phyloP scores from a whole-genome alignment of 2,888 invertebrate genomes.

The Calliphora vomitoria region DNA sequence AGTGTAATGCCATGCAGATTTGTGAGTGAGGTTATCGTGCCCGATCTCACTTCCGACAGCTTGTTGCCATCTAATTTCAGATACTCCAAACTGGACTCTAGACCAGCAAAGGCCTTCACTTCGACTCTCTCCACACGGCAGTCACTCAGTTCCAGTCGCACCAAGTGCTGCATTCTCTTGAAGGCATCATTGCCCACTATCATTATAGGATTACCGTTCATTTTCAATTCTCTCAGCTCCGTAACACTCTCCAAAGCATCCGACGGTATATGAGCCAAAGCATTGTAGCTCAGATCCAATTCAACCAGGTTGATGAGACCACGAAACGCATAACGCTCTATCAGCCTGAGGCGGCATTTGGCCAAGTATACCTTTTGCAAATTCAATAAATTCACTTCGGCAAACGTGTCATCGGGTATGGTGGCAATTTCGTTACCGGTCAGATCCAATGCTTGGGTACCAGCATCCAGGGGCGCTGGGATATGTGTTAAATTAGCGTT shows the following conservation, averaged over 20 bases:
- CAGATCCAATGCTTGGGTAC: conserved; percentile 92
- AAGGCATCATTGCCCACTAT: conserved; percentile 90
- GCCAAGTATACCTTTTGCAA: conserved; percentile 92
- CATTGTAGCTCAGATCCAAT: conserved; percentile 91
- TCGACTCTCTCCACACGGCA: conserved; percentile 90
- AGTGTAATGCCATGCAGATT: conserved; percentile 91
- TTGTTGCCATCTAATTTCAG: conserved; percentile 91
- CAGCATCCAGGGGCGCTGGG: conserved; percentile 90
- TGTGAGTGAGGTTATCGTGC: conserved; percentile 88
- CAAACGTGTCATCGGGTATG: conserved; percentile 90
- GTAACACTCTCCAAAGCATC: conserved; percentile 90
- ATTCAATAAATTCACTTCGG: conserved; percentile 90
- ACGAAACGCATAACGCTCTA: conserved; percentile 91
- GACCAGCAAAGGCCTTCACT: conserved; percentile 89
- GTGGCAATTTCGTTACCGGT: conserved; percentile 89
- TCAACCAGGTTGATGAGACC: conserved; percentile 92
- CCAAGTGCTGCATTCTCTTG: conserved; percentile 88
- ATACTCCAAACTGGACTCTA: conserved; percentile 90
- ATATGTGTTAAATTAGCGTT: conserved; percentile 90
- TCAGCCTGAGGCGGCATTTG: conserved; percentile 88
- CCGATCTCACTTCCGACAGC: conserved; percentile 88
- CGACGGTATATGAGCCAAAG: conserved; percentile 88
- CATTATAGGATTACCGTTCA: conserved; percentile 91
- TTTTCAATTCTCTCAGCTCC: conserved; percentile 90
- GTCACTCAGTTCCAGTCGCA: conserved; percentile 90